Evolutionary conservation across 2,113 vertebrate genomes (phyloP).

Genomic region (Anoura caudifer): DNA sequence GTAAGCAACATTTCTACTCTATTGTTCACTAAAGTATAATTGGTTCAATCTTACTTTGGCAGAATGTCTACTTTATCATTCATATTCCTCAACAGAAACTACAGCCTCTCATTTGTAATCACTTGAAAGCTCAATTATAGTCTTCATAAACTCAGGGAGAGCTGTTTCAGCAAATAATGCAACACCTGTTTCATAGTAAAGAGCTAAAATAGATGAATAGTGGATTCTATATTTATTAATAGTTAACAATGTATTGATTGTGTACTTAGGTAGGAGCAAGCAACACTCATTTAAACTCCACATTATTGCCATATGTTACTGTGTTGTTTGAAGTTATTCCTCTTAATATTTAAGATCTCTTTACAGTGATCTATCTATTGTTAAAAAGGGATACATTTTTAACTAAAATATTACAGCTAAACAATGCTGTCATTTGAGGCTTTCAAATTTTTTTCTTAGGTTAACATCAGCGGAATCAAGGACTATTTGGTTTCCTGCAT

Average conservation of each 20-base stretch:
- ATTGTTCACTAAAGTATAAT: background rate
- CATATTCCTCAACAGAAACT: background rate
- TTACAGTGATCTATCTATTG: background rate
- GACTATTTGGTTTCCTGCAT: background rate
- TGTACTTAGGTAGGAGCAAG: background rate
- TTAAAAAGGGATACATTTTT: conserved; percentile 25
- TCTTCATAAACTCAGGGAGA: background rate
- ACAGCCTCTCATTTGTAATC: conserved; percentile 23
- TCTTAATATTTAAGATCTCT: conserved; percentile 2
- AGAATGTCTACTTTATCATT: conserved; percentile 32
- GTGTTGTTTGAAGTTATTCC: background rate
- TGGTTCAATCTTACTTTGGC: background rate
- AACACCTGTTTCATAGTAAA: conserved; percentile 30
- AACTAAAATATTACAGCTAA: background rate
- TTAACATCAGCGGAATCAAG: background rate
- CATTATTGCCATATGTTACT: conserved; percentile 12
- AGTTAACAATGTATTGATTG: background rate
- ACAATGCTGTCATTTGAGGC: background rate
- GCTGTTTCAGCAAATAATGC: conserved; percentile 22
- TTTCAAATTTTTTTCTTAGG: background rate
- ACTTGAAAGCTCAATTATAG: conserved; percentile 1
- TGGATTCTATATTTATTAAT: background rate
- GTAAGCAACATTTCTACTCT: background rate
- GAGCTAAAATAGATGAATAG: conserved; percentile 20
- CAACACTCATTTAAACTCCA: background rate